Conservation (phyloP, 2,797 vertebrate species). For the Leuciscus waleckii region DNA sequence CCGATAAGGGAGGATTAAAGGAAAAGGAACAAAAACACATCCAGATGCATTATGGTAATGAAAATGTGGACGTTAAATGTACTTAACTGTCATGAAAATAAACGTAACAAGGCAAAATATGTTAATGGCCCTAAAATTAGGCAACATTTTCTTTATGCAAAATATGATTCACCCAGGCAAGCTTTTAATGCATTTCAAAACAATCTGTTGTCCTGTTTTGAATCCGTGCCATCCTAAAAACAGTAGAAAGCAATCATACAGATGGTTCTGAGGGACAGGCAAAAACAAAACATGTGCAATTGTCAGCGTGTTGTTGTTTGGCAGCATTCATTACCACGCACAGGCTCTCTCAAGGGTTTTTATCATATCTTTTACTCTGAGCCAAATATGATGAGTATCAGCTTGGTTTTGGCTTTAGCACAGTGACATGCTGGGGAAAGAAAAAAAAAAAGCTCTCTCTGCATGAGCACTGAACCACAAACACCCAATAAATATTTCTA, state of each 20-base stretch:
- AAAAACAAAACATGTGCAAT: conserved; percentile 10
- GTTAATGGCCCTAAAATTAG: neutral
- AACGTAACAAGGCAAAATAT: neutral
- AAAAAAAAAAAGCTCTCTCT: conserved; percentile 18
- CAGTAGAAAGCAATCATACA: conserved; percentile 2
- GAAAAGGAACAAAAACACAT: neutral
- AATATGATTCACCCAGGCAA: conserved; percentile 6
- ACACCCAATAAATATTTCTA: conserved; percentile 64
- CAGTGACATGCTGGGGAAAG: conserved; percentile 25
- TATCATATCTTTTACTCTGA: conserved; percentile 19
- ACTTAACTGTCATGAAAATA: neutral
- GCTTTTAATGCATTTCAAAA: conserved; percentile 24
- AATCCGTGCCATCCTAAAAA: neutral
- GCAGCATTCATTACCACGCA: conserved; percentile 18
- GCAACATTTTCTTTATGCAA: neutral
- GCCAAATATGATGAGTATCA: conserved; percentile 24
- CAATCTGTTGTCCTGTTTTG: conserved; percentile 3
- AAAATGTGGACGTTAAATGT: neutral
- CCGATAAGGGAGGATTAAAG: no score
- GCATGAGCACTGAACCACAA: conserved; percentile 64
- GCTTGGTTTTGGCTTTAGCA: conserved; percentile 40
- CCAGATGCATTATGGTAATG: neutral
- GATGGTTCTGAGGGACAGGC: conserved; percentile 26
- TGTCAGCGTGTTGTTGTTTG: neutral
- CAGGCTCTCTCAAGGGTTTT: conserved; percentile 23